Evolutionary conservation across 2,113 vertebrate species (phyloP), one percentile per base, ranked within the genome.

Genomic region (Salvelinus namaycush): DNA sequence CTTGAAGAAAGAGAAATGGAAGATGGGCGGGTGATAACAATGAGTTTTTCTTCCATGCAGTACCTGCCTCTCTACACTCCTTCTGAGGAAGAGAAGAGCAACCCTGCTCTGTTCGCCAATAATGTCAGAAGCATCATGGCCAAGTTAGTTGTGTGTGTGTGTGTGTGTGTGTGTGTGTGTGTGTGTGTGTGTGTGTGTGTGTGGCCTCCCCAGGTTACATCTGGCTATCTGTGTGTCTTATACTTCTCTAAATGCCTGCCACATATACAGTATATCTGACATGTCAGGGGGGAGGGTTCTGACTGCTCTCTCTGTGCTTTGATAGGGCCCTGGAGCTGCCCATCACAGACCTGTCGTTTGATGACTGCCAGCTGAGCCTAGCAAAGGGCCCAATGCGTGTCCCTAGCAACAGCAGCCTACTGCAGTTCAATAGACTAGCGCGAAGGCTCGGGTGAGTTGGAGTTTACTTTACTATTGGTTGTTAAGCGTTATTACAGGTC

Each of bases 111-210:
- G 49, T 99, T 96, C 49, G 97, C 97, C 73, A 94, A 90, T 84
- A 99, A 99, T 5, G 98, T 99, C 90, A 95, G 98, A 67, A 87
- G 83, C 24, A 68, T 99, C 87, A 98, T 99, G 98, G 98, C 98
- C 27, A 92, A 96, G 98, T 91, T 79, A 82, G 91, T 27, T 11
- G 8, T 44, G 39, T 24, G 74, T 57, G 51, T 39, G 49, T 44
- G 29, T 57, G 51, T 39, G 49, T 44, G 29, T 57, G 51, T 39
- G 49, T 44, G 29, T 57, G 51, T 39, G 49, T 44, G 29, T 11
- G 8, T 44, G 39, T 24, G 74, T 11, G 8, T 44, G 39, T 24
- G 74, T 11, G 8, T 44, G 39, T 24, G 74, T 57, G 51, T 39
- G 49, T 44, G 29, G 20, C 5, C 59, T 54, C 51, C 51, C 39